Base-by-base conservation (phyloP, 2,888 invertebrate genomes). In the Monoplex corrugatus region DNA sequence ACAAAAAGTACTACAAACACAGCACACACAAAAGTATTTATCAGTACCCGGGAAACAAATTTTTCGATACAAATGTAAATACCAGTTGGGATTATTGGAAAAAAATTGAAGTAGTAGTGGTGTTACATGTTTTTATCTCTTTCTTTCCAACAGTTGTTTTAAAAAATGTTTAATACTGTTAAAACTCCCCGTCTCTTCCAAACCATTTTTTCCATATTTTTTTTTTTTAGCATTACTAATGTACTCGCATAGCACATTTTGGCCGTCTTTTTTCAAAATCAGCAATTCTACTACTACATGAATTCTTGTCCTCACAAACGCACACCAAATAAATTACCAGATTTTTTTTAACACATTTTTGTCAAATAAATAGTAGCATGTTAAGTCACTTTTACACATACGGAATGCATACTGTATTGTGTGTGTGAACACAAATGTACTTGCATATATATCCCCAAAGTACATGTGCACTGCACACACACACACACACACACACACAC, bases 41-140 rank as follows among this genome's bases (percentile, higher is more conserved):
- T n/a, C n/a, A 75, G n/a, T n/a, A 75, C 10, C 68, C 8, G n/a
- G 68, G 68, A 75, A 75, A 75, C 75, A 75, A 38, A 75, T 75
- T 75, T 75, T 35, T 38, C 19, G 75, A 38, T 75, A 75, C 75
- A n/a, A 38, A 23, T 38, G n/a, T n/a, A n/a, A n/a, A 38, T 38
- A 75, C 75, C 75, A 13, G 63, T 13, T 28, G 6, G 23, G 28
- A n/a, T n/a, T n/a, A n/a, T n/a, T n/a, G n/a, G n/a, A n/a, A n/a
- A 28, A 38, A 75, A 75, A 75, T 75, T 35, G 35, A 16, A 16
- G 35, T 75, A 16, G 19, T 28, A 68, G 16, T 16, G 75, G 16
- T 16, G 3, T 38, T 13, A 75, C 10, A 35, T 38, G 3, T 38
- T 75, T 38, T 75, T 38, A 35, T 75, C 75, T 19, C 57, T 57